Base-by-base conservation (phyloP, 1,140 invertebrate species). In the Drosophila tsacasi region DNA sequence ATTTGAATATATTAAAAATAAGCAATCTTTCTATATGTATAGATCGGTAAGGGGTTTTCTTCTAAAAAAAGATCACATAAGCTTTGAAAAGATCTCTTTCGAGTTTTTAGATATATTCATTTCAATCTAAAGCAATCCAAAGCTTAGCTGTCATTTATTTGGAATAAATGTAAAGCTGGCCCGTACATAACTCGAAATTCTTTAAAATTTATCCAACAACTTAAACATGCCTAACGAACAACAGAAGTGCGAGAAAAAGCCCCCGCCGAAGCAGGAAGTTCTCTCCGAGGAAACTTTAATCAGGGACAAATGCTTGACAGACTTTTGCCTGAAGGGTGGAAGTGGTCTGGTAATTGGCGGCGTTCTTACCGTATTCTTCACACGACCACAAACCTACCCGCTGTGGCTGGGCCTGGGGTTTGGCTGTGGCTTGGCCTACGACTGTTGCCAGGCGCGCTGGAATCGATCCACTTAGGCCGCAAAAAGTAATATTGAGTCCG, bases 341-440 rank as follows among this genome's bases (percentile, higher is more conserved):
- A 80, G 77, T 37, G 77, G 77, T 2, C 21, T 80, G 30, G 17
- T 80, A 13, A 67, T 80, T 30, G 77, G 77, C 39, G 7, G 47
- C 17, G 47, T 74, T 8, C 35, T 80, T 2, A 79, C 77, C 15
- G n/a, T 80, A 10, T 79, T 40, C 37, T 80, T 79, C 27, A 66
- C 68, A 13, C 67, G 76, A 1, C 76, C 76, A 12, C 68, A 79
- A 21, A 80, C 76, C 25, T 80, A 73, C 47, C 77, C 77, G 6
- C 52, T 80, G n/a, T 80, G 77, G 77, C 30, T 80, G 25, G 67
- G 77, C 7, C 17, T 80, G 42, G 77, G 77, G 13, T 35, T 80
- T 35, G 77, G 77, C 12, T 44, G 66, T 59, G 77, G 77, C n/a
- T 6, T 80, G n/a, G 77, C 77, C 55, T 79, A 74, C 39, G 77